Evolutionary conservation across 2,888 invertebrate genomes (phyloP).

Genomic region (Pollenia amentaria): DNA sequence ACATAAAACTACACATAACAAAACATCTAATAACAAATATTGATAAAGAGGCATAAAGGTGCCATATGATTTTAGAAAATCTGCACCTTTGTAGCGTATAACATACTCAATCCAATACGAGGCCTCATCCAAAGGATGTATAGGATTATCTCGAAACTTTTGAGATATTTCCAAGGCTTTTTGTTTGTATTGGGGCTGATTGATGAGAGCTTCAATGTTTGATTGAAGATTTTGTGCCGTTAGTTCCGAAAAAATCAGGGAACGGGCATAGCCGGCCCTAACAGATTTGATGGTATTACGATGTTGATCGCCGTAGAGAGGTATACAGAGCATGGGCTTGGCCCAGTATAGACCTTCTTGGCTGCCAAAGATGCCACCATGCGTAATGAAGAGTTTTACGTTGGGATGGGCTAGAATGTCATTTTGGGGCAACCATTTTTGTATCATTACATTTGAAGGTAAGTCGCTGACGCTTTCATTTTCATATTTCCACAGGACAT

Average conservation of each 20-base stretch:
- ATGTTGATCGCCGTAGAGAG: constrained; percentile 85
- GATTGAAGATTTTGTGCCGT: constrained; percentile 81
- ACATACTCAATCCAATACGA: constrained; percentile 88
- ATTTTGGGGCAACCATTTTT: constrained; percentile 86
- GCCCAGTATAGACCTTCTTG: constrained; percentile 84
- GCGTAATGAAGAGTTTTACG: constrained; percentile 84
- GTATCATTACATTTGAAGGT: constrained; percentile 84
- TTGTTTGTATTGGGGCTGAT: constrained; percentile 83
- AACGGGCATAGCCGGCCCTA: constrained; percentile 83
- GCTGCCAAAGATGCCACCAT: constrained; percentile 85
- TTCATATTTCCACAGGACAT: constrained; percentile 86
- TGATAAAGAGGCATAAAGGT: constrained; percentile 84
- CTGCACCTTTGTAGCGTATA: constrained; percentile 84
- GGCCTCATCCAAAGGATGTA: constrained; percentile 86
- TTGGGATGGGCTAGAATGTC: constrained; percentile 85
- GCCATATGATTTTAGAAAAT: constrained; percentile 83
- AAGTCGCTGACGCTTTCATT: constrained; percentile 82
- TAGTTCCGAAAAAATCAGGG: constrained; percentile 81
- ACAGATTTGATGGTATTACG: constrained; percentile 83
- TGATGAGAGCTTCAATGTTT: constrained; percentile 82
- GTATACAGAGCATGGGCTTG: constrained; percentile 85
- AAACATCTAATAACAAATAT: constrained; percentile 85
- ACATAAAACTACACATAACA: constrained; percentile 83
- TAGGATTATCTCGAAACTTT: constrained; percentile 86
- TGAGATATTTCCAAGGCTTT: constrained; percentile 85